Base-by-base conservation (phyloP, 2,888 invertebrate species). In the Drosophila prolongata region DNA sequence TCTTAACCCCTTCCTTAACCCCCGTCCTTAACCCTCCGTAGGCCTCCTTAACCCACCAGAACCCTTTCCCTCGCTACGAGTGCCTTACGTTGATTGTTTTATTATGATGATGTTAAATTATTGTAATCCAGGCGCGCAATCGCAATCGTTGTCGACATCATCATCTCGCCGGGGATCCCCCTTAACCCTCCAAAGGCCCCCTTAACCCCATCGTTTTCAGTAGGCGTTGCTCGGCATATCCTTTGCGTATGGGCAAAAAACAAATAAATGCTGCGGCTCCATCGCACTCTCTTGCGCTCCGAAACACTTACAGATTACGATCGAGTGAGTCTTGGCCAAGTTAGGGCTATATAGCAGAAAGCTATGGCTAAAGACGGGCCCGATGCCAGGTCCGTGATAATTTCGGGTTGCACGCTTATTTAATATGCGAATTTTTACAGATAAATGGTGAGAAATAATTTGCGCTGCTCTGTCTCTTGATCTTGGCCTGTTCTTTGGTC, bases 61-160 rank as follows among this genome's bases (percentile, higher is more conserved):
- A 61, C 69, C 66, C 44, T 50, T 46, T 38, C 57, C 49, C 62
- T 60, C 44, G 43, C 50, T 44, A 46, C 86, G 80, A 80, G 80
- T 81, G 87, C 80, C 81, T 80, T 83, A 90, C 90, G 90, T 90
- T 90, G 90, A 90, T 90, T 90, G 90, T 90, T 90, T 90, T 90
- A 90, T 90, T 90, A 90, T 90, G 90, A 90, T 90, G 90, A 90
- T 90, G 90, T 90, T 90, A 90, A 90, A 90, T 91, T 91, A 90
- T 91, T 91, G 86, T 90, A 90, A 90, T 91, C 91, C 90, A 89
- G 75, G 75, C 78, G 79, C 83, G 87, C 89, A 89, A 90, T 90
- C 90, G 87, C 79, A 89, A 85, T 88, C 86, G 88, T 87, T 82
- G 89, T 89, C 79, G 87, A 89, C 88, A 79, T 89, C 89, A 78